These are phyloP conservation scores for Cathartes aura DNA, from an alignment of 2,113 vertebrate genomes.

Conservation along the genomic window DNA sequence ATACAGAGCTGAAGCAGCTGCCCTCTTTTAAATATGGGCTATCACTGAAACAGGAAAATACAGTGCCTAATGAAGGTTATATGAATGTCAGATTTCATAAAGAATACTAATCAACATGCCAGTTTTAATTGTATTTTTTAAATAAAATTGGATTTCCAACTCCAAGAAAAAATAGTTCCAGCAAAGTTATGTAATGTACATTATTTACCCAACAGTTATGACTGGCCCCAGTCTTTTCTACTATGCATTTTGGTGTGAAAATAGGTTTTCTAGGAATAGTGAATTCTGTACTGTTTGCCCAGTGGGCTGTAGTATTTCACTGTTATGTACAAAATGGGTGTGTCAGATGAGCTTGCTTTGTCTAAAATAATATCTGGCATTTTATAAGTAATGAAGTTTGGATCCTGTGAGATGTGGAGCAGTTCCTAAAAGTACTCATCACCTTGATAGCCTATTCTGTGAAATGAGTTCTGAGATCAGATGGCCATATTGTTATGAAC, in stretches of 20 bases:
- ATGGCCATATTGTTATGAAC: accelerated
- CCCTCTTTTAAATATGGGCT: neutral
- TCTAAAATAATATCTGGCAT: neutral
- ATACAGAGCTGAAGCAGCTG: neutral
- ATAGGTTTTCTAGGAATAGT: neutral
- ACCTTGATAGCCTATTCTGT: neutral
- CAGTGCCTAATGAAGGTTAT: neutral
- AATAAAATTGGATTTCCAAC: neutral
- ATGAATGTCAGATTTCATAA: neutral
- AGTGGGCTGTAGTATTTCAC: neutral
- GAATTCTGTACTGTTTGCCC: neutral
- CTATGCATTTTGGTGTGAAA: neutral
- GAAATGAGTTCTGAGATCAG: neutral
- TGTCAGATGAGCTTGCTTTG: neutral
- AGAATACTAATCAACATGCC: neutral
- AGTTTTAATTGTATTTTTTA: neutral
- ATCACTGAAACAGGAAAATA: neutral
- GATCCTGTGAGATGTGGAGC: neutral
- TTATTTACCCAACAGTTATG: neutral
- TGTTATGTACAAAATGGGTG: accelerated
- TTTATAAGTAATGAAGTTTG: neutral
- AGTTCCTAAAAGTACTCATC: neutral
- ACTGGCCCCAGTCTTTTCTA: neutral
- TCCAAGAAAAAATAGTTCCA: neutral
- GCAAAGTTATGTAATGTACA: neutral